Evolutionary conservation across 2,113 vertebrate species (phyloP), one percentile per base, ranked within the genome.

Genomic region (Sialia sialis): DNA sequence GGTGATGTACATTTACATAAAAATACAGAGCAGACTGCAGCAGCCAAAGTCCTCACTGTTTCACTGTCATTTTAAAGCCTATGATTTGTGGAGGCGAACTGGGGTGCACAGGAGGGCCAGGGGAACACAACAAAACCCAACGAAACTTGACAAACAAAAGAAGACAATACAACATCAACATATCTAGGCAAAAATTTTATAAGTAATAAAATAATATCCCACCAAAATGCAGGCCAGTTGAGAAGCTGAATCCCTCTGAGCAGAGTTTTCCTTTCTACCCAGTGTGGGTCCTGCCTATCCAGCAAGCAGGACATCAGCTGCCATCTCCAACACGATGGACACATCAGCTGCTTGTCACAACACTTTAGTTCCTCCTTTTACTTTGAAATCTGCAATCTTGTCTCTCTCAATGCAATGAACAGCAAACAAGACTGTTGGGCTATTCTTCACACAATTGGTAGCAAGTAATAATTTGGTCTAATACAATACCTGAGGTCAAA

Each of bases 301-400:
- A 56, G 6, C 12, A 39, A 4, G 7, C 5, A 87, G 25, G 38
- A 69, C 25, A 36, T 12, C 8, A 54, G 8, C 19, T 72, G n/a
- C 25, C 51, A 27, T 49, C 62, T 2, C 4, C 46, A 44, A 1
- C 5, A 2, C 1, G 4, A 63, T 23, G 25, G 21, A 69, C 9
- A 11, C 3, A 67, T 46, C 52, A n/a, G 14, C 36, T 56, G 4
- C 7, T 60, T 76, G 29, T 58, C 41, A 56, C 34, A 60, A 9
- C 9, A 20, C 5, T 52, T 74, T 18, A 18, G 13, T 43, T 69
- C 48, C 30, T 75, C 20, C 43, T 67, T 67, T 67, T 55, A 16
- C 23, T 74, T 60, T 17, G 4, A 68, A 67, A 81, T 59, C 26
- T 54, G 34, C 6, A 26, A 2, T 30, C 29, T 74, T 59, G 4